A percentile compares a stretch with the other conserved stretches of the same genome.
Conservation (phyloP, 2,797 vertebrate genomes). For the Otolemur crassicaudatus region DNA sequence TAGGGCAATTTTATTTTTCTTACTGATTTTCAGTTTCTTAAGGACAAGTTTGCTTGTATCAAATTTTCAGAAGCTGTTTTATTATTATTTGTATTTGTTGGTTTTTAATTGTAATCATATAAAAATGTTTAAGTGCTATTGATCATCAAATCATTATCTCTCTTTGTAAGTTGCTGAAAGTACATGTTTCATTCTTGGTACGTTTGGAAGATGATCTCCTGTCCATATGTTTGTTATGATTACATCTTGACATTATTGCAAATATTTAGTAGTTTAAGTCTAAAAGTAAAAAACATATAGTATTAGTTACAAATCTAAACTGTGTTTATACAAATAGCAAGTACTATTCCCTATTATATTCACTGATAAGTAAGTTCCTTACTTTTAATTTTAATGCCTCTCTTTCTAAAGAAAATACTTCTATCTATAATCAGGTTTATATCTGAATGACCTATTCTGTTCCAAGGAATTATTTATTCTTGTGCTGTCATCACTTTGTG, state of each 20-base stretch:
- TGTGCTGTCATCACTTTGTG: background rate
- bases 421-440: background rate
- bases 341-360: background rate
- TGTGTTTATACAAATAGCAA: background rate
- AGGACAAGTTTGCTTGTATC: background rate
- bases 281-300: background rate
- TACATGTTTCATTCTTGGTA: background rate
- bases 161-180: background rate
- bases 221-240: background rate
- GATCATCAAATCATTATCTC: background rate
- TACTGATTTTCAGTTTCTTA: background rate
- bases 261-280: background rate
- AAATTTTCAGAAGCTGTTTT: constrained; percentile 1
- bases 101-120: background rate
- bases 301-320: background rate
- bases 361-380: background rate
- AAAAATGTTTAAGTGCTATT: background rate
- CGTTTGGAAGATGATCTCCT: background rate
- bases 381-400: background rate
- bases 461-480: background rate
- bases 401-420: background rate
- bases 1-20: background rate
- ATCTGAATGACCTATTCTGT: background rate
- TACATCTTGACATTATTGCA: background rate
- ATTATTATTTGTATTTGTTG: background rate